A percentile compares a stretch with the other conserved stretches of the same genome.
These are phyloP conservation scores for Ranitomeya variabilis DNA, from an alignment of 2,113 vertebrate genomes.

Conservation along the genomic window DNA sequence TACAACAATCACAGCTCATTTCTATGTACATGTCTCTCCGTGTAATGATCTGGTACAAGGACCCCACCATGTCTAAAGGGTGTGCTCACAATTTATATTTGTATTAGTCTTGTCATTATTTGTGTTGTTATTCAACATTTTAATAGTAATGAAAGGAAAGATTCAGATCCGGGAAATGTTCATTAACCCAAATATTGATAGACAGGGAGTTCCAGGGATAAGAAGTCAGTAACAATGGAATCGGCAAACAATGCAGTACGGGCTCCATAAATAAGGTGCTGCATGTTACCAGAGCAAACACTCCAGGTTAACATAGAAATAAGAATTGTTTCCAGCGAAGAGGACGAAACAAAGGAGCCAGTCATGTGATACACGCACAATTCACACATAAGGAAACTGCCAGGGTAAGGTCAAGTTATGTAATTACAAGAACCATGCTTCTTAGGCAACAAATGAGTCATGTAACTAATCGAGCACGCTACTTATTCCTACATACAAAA, in stretches of 20 bases:
- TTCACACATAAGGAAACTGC: background rate
- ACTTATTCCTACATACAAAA: no score
- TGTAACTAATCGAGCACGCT: no score
- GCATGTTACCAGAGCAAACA: background rate
- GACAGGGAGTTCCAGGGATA: conserved; percentile 28
- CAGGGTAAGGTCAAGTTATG: background rate
- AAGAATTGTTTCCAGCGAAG: background rate
- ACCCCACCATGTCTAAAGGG: background rate
- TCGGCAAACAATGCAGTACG: background rate
- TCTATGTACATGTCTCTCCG: background rate
- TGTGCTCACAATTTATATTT: background rate
- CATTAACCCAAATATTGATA: conserved; percentile 38
- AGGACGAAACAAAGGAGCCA: background rate
- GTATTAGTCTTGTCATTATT: background rate
- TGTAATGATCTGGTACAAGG: background rate
- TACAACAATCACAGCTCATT: background rate
- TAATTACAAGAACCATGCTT: background rate
- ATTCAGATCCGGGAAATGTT: background rate
- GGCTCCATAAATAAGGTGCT: background rate
- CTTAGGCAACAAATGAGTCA: background rate
- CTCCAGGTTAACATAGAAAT: background rate
- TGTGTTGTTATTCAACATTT: background rate
- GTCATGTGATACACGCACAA: background rate
- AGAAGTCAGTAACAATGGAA: background rate
- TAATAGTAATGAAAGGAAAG: background rate